These are phyloP conservation scores for Aspidiotus rigidus DNA, from an alignment of 2,888 invertebrate species.

Conservation along the genomic window DNA sequence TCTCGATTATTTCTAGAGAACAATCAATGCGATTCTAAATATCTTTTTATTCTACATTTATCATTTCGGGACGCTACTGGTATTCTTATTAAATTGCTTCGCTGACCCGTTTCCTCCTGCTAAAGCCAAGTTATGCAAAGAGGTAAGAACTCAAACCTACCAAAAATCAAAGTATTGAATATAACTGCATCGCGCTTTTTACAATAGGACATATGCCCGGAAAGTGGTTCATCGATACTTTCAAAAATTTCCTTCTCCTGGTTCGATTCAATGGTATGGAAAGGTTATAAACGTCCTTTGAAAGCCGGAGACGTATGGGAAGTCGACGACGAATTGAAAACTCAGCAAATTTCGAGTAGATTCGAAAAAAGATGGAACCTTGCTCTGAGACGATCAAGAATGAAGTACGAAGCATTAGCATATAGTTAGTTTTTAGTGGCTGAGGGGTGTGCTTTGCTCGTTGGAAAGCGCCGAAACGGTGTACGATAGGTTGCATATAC, in stretches of 20 bases:
- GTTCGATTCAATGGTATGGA: conserved; percentile 78
- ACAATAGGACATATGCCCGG: conserved; percentile 76
- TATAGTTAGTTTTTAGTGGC: too few relatives aligned
- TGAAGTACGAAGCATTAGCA: too few relatives aligned
- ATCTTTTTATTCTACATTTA: conserved; percentile 72
- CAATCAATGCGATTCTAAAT: conserved; percentile 39
- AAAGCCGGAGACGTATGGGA: conserved; percentile 80
- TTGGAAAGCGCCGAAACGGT: too few relatives aligned
- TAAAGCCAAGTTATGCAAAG: conserved; percentile 43
- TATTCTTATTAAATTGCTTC: conserved; percentile 71
- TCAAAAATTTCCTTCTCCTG: conserved; percentile 79
- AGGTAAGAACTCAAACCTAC: too few relatives aligned
- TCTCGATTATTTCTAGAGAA: conserved; percentile 40
- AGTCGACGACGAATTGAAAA: conserved; percentile 72
- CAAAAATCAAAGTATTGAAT: too few relatives aligned
- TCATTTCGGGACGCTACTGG: conserved; percentile 58
- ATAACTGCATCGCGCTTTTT: background rate
- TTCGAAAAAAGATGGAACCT: conserved; percentile 80
- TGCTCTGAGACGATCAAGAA: conserved; percentile 40
- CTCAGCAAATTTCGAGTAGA: conserved; percentile 64
- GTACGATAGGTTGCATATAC: too few relatives aligned
- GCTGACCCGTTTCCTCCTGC: conserved; percentile 62
- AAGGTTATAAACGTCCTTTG: conserved; percentile 74
- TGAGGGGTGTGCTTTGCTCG: too few relatives aligned
- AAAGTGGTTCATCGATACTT: conserved; percentile 71